These are phyloP conservation scores for Scolopax rusticola DNA, from an alignment of 2,797 vertebrate genomes.

Conservation along the genomic window DNA sequence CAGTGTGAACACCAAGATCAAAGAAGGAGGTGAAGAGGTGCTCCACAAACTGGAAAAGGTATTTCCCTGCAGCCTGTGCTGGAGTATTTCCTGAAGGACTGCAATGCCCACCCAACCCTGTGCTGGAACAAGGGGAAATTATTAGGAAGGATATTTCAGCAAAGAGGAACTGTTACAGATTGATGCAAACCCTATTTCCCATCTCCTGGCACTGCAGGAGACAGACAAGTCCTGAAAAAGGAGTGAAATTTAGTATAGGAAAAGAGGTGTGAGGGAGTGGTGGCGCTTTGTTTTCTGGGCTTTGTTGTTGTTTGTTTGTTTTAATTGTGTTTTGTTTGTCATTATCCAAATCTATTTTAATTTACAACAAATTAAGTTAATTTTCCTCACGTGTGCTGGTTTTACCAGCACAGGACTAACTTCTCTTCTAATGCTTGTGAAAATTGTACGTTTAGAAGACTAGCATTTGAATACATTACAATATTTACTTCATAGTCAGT, in stretches of 20 bases:
- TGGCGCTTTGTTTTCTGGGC: background rate
- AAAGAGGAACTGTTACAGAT: background rate
- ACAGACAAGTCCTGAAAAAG: background rate
- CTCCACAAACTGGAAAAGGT: background rate
- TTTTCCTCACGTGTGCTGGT: background rate
- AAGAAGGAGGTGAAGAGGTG: background rate
- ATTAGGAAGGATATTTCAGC: background rate
- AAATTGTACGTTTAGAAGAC: background rate
- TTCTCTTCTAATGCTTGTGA: background rate
- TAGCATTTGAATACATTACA: background rate
- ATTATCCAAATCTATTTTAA: background rate
- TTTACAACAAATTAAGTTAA: background rate
- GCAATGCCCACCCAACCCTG: background rate
- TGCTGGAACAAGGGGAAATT: background rate
- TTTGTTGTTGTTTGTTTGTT: no score
- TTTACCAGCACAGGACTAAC: background rate
- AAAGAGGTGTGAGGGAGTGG: background rate
- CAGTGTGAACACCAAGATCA: background rate
- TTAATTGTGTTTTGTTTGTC: background rate
- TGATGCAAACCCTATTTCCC: background rate
- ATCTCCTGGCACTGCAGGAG: fast-evolving
- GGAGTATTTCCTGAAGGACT: background rate
- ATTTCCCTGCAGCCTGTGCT: background rate
- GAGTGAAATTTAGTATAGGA: background rate
- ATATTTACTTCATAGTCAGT: background rate